Base-by-base conservation (phyloP, 2,113 vertebrate genomes). In the Struthio camelus region DNA sequence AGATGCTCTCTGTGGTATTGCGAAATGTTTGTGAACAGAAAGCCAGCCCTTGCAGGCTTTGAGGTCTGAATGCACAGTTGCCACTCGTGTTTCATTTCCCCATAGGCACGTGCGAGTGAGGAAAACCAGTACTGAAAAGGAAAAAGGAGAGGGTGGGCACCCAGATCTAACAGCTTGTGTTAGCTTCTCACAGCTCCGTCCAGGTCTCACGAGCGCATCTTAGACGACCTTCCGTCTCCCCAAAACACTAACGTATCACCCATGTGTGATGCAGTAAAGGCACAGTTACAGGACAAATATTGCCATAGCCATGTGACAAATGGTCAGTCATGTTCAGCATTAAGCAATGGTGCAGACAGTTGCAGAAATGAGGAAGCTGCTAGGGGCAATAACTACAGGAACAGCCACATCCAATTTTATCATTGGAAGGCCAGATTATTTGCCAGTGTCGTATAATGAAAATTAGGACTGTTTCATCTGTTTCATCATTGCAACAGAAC, bases 1-100 rank as follows among this genome's bases (percentile, higher is more conserved):
- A 11, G 22, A 30, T 58, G 36, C 25, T 1, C 1, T 56, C 3
- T 16, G 15, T 3, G 6, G 15, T 16, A 3, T 8, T 69, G 54
- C 18, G 73, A 56, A 88, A 9, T 1, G 3, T 59, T 82, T 51
- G 15, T 13, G 50, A 32, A 3, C 1, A 4, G 42, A 44, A 78
- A 80, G 24, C 4, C 28, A 58, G 16, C 12, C 54, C 42, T 59
- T 87, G 42, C 14, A 48, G 59, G 38, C 62, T 64, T 79, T 76
- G 87, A 14, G 20, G 10, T 78, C 34, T 18, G 13, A 17, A 14
- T 2, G 2, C 25, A 15, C 24, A n/a, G 10, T 13, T 24, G 38
- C 73, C 34, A 10, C 34, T 76, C 14, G 22, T 36, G 30, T 80
- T 89, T 58, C 8, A 2, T 83, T 90, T 96, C 34, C 23, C 19